Conservation (phyloP, 2,113 vertebrate species). For the Chlamydotis undulata region DNA sequence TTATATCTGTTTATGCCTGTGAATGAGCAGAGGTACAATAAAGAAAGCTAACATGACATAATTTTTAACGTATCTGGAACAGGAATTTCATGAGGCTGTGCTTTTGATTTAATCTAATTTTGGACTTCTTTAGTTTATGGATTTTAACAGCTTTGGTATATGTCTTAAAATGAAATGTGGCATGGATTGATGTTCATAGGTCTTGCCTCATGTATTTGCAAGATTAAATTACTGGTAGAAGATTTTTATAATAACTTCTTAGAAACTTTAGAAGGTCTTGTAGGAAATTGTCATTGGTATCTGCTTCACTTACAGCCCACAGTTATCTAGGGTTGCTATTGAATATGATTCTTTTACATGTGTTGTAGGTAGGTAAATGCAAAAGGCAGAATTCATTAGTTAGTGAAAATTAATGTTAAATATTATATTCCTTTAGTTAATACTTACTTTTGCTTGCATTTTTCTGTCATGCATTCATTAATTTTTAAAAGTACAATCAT, state of each 20-base stretch:
- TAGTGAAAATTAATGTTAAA: neutral
- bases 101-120: neutral
- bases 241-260: neutral
- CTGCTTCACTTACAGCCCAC: neutral
- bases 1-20: neutral
- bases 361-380: neutral
- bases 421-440: neutral
- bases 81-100: neutral
- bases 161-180: neutral
- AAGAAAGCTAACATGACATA: neutral
- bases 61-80: neutral
- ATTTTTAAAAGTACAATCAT: neutral
- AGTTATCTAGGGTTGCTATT: neutral
- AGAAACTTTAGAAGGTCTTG: neutral
- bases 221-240: neutral
- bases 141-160: neutral
- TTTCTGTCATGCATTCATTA: neutral
- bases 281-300: neutral
- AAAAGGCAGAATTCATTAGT: neutral
- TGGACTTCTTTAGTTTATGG: neutral
- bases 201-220: neutral
- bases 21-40: neutral
- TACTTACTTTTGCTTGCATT: neutral
- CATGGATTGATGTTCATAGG: neutral
- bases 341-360: neutral